Conservation (phyloP, 2,797 vertebrate genomes). For the Neomorphus geoffroyi region DNA sequence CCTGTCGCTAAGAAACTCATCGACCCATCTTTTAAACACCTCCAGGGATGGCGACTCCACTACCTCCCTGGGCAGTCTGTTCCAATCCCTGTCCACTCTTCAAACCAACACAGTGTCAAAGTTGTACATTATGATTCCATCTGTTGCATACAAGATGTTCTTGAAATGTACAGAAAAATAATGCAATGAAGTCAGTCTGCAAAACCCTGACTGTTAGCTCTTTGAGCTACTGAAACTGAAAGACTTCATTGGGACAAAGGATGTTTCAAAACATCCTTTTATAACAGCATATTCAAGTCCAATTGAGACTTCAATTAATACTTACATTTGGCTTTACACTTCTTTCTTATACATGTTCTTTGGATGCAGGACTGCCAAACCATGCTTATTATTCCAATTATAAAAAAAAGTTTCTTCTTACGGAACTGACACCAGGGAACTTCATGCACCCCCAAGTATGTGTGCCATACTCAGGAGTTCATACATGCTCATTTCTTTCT, state of each 20-base stretch:
- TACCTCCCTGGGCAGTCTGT: too few relatives aligned
- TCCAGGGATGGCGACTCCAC: too few relatives aligned
- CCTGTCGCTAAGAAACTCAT: too few relatives aligned
- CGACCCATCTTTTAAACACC: too few relatives aligned
- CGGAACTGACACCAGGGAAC: neutral
- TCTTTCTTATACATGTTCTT: neutral
- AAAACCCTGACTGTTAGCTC: neutral
- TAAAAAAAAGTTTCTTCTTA: constrained; percentile 11
- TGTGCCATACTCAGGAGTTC: neutral
- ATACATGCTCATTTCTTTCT: neutral
- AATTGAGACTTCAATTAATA: neutral
- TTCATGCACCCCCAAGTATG: neutral
- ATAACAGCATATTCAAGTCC: neutral
- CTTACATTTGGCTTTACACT: neutral
- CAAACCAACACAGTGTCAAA: neutral
- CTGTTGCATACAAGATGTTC: neutral
- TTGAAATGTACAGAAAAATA: neutral
- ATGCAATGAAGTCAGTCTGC: neutral
- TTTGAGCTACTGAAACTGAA: neutral
- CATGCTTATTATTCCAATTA: constrained; percentile 2
- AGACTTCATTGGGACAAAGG: neutral
- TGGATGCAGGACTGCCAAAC: neutral
- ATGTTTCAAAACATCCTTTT: neutral
- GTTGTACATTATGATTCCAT: neutral
- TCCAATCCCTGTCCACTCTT: too few relatives aligned